phyloP scores from a whole-genome alignment of 2,113 vertebrate genomes.

The Pangasianodon hypophthalmus region DNA sequence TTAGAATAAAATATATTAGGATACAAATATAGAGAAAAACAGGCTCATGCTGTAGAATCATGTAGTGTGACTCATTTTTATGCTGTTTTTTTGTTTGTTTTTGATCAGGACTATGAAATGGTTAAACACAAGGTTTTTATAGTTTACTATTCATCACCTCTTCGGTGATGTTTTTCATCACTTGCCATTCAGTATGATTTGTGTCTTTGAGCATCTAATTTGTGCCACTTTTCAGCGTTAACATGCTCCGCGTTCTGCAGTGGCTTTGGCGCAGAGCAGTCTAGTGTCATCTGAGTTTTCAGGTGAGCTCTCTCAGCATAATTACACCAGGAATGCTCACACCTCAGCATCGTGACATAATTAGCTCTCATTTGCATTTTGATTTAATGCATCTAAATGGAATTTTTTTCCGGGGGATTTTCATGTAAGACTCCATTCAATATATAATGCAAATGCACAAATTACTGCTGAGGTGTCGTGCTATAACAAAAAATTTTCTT shows the following conservation, averaged over 20 bases:
- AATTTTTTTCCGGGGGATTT: constrained; percentile 44
- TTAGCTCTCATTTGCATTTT: constrained; percentile 58
- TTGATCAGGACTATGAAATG: background rate
- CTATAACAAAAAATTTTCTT: constrained; percentile 17
- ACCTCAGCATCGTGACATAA: constrained; percentile 50
- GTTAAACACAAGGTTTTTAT: background rate
- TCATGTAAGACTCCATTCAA: constrained; percentile 46
- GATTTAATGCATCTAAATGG: constrained; percentile 59
- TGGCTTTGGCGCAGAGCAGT: constrained; percentile 17
- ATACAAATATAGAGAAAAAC: background rate
- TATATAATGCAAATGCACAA: constrained; percentile 57
- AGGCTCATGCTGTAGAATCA: background rate
- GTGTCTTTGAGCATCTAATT: constrained; percentile 27
- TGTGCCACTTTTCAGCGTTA: constrained; percentile 21
- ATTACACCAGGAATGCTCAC: constrained; percentile 53
- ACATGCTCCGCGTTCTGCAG: constrained; percentile 12
- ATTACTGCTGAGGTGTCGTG: constrained; percentile 31
- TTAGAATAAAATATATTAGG: background rate
- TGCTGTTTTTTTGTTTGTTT: constrained; percentile 20
- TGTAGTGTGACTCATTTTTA: background rate
- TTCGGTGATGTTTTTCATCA: constrained; percentile 29
- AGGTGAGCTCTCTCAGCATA: constrained; percentile 53
- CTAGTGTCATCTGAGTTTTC: constrained; percentile 43
- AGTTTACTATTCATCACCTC: constrained; percentile 22
- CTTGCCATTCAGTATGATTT: constrained; percentile 15